These are phyloP conservation scores for Telenomus remus DNA, from an alignment of 1,140 invertebrate genomes.

Conservation along the genomic window DNA sequence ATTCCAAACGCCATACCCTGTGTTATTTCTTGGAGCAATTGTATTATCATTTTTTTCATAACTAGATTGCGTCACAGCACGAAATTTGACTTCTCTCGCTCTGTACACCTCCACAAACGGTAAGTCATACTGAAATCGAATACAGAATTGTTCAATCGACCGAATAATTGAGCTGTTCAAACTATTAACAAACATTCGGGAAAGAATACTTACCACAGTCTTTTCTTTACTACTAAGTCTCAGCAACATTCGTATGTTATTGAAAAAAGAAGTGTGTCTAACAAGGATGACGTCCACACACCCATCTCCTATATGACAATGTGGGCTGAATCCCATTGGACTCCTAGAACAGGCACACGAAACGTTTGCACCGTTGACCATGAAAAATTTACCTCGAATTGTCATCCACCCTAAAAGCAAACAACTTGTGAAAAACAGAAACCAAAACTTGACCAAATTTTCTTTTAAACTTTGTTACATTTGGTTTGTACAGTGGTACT, in stretches of 20 bases:
- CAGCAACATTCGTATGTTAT: constrained; percentile 84
- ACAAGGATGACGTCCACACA: constrained; percentile 87
- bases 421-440: neutral
- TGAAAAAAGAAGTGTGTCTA: constrained; percentile 82
- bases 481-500: constrained; percentile 19
- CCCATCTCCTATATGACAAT: constrained; percentile 88
- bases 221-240: constrained; percentile 78
- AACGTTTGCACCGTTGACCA: constrained; percentile 87
- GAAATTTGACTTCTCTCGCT: constrained; percentile 84
- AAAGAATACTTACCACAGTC: constrained; percentile 79
- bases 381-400: constrained; percentile 84
- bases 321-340: constrained; percentile 86
- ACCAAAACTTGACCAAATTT: neutral
- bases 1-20: constrained; percentile 83
- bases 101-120: constrained; percentile 87
- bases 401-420: constrained; percentile 76
- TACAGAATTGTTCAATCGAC: neutral
- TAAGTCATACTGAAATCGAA: constrained; percentile 79
- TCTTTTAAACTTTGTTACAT: neutral
- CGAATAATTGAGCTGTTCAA: too few species aligned
- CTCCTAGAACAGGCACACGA: constrained; percentile 85
- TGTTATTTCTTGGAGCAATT: constrained; percentile 62
- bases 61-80: constrained; percentile 72
- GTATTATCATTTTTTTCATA: constrained; percentile 60
- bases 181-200: too few species aligned